Conservation (phyloP, 2,797 vertebrate species). For the Margarornis squamiger region DNA sequence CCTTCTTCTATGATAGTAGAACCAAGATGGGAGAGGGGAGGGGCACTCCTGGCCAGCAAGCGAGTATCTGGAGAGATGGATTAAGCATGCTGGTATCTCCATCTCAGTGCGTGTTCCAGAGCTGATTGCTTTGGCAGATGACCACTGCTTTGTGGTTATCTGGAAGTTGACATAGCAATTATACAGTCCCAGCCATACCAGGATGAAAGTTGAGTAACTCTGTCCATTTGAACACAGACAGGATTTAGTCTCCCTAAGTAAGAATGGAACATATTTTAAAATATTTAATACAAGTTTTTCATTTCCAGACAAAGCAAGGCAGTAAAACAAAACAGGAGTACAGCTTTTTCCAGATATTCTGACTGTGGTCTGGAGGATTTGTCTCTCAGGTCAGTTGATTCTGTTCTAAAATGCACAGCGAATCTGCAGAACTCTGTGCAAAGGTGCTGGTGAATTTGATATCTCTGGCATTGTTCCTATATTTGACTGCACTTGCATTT, state of each 20-base stretch:
- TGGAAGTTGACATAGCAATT: background rate
- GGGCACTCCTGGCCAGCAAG: background rate
- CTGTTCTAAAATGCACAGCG: background rate
- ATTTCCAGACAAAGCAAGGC: background rate
- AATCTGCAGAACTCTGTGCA: background rate
- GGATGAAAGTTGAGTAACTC: background rate
- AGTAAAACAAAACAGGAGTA: background rate
- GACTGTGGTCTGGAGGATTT: background rate
- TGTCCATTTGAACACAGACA: background rate
- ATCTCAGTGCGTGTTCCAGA: background rate
- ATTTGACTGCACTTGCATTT: background rate
- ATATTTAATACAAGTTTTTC: background rate
- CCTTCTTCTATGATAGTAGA: background rate
- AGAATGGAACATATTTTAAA: background rate
- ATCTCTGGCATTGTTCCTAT: background rate
- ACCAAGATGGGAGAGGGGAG: background rate
- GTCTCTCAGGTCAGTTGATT: background rate
- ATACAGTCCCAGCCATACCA: background rate
- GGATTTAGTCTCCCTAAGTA: background rate
- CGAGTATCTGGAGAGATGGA: background rate
- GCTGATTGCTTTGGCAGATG: background rate
- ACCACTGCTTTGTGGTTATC: background rate
- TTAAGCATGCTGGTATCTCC: background rate
- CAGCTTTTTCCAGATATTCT: background rate
- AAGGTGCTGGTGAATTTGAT: background rate